These are phyloP conservation scores for Caenorhabditis latens DNA, from an alignment of 1,140 invertebrate species.

Conservation along the genomic window DNA sequence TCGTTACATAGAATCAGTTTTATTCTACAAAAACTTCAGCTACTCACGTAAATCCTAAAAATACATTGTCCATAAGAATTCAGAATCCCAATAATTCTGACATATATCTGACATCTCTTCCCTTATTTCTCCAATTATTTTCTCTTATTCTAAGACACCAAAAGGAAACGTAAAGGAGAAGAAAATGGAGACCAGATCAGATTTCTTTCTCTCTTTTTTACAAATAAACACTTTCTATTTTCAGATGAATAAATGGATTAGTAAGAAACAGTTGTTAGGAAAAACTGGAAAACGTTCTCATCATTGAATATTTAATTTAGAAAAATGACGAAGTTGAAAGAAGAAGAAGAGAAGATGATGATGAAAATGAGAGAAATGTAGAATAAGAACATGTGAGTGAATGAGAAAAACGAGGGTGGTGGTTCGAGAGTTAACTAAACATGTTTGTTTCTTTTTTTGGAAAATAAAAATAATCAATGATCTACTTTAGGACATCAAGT, in stretches of 20 bases:
- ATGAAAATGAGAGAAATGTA: slow-evolving; percentile 31
- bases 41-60: not conserved
- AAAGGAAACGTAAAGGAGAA: slow-evolving; percentile 6
- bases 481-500: slow-evolving; percentile 29
- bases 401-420: not conserved
- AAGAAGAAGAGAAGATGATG: not conserved
- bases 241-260: not conserved
- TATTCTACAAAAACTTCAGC: not conserved
- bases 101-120: not conserved
- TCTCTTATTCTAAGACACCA: slow-evolving; percentile 5
- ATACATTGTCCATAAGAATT: not conserved
- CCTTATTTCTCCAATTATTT: slow-evolving; percentile 10
- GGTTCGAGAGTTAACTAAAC: not conserved
- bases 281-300: not conserved
- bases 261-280: not conserved
- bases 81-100: slow-evolving; percentile 12
- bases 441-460: slow-evolving; percentile 37
- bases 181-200: not conserved
- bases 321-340: slow-evolving; percentile 25
- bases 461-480: slow-evolving; percentile 1
- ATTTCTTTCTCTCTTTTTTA: not conserved
- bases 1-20: not conserved
- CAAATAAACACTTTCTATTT: not conserved
- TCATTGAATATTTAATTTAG: slow-evolving; percentile 24
- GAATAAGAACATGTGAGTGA: slow-evolving; percentile 42